phyloP scores from a whole-genome alignment of 2,113 vertebrate species.

The Mastomys coucha region DNA sequence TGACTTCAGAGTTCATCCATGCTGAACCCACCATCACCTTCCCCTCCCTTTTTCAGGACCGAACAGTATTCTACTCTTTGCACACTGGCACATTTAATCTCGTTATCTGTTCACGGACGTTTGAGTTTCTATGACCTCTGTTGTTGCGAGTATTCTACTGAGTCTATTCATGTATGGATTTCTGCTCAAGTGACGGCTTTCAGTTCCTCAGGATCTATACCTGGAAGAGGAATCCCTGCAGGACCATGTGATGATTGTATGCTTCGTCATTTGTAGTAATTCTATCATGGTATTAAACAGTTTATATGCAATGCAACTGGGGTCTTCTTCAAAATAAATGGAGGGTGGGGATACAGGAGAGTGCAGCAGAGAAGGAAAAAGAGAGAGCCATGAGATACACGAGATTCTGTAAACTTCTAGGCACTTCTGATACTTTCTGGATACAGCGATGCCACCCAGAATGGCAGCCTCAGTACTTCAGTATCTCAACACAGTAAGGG shows the following conservation, averaged over 20 bases:
- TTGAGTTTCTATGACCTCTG: not conserved
- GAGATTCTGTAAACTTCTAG: not conserved
- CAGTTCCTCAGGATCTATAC: not conserved
- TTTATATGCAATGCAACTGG: not conserved
- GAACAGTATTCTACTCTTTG: fast-evolving
- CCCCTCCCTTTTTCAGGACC: not conserved
- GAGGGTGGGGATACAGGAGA: too few relatives aligned
- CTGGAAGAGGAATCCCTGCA: not conserved
- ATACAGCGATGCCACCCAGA: not conserved
- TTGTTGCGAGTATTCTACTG: not conserved
- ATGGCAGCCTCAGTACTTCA: fast-evolving
- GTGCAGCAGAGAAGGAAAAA: too few relatives aligned
- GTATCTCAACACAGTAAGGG: not conserved
- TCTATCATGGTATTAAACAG: not conserved
- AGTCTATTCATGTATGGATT: fast-evolving
- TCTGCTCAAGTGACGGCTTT: not conserved
- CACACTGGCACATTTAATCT: fast-evolving
- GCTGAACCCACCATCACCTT: fast-evolving
- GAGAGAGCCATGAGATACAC: too few relatives aligned
- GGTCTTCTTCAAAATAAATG: not conserved
- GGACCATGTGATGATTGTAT: not conserved
- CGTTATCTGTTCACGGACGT: fast-evolving
- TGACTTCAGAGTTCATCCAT: not conserved
- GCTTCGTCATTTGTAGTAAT: not conserved
- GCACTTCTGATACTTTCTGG: not conserved